These are phyloP conservation scores for Drosophila kepulauana DNA, from an alignment of 1,140 invertebrate species.

Conservation along the genomic window DNA sequence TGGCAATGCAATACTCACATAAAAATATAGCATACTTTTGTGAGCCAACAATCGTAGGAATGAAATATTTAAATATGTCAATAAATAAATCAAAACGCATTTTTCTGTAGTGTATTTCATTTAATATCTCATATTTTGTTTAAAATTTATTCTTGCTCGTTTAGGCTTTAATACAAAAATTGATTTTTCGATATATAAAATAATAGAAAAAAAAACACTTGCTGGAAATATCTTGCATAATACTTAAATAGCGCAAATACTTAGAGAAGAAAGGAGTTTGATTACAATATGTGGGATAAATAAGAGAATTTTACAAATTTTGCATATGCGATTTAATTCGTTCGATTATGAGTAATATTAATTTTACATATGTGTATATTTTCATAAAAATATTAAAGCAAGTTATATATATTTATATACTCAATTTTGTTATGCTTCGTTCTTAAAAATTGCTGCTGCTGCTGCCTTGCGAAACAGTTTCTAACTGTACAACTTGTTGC, in stretches of 20 bases:
- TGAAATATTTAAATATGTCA: too few species aligned
- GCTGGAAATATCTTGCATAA: constrained; percentile 26
- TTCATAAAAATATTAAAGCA: constrained; percentile 61
- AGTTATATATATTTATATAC: constrained; percentile 31
- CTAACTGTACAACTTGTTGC: constrained; percentile 60
- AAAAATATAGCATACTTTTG: too few species aligned
- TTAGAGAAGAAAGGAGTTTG: constrained; percentile 5
- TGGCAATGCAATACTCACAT: too few species aligned
- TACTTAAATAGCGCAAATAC: constrained; percentile 39
- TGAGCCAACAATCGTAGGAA: too few species aligned
- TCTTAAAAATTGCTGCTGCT: constrained; percentile 13
- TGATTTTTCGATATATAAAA: constrained; percentile 15
- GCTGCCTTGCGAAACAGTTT: constrained; percentile 56
- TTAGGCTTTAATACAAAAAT: constrained; percentile 42
- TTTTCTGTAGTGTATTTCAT: constrained; percentile 7
- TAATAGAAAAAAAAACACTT: constrained; percentile 22
- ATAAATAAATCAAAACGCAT: neutral
- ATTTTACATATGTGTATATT: constrained; percentile 32
- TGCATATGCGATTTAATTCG: neutral
- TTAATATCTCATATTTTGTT: constrained; percentile 37
- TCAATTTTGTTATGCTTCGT: neutral
- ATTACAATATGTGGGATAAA: constrained; percentile 3
- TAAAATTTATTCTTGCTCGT: constrained; percentile 48
- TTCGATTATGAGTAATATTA: constrained; percentile 32
- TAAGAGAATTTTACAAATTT: constrained; percentile 10